Evolutionary conservation across 2,888 invertebrate genomes (phyloP).

Genomic region (Itoplectis maculator): DNA sequence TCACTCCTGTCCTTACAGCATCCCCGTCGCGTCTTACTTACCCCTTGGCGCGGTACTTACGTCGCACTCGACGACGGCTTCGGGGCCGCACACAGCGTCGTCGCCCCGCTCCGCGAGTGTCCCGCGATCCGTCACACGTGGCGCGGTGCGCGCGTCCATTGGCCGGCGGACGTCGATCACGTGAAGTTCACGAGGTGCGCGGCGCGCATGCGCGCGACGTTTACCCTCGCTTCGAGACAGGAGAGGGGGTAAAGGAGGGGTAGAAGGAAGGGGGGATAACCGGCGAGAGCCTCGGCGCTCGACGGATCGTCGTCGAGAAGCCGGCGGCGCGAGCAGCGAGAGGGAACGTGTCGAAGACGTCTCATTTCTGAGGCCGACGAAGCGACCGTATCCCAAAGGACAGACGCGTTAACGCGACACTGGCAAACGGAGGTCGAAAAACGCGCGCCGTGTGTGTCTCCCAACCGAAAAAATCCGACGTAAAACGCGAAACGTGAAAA

Average conservation of each 20-base stretch:
- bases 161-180: conserved; percentile 74
- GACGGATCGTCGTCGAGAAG: neutral
- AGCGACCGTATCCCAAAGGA: conserved; percentile 10
- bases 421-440: conserved; percentile 42
- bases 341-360: conserved; percentile 7
- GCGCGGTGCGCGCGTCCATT: conserved; percentile 55
- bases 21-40: conserved; percentile 21
- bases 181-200: conserved; percentile 79
- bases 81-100: neutral
- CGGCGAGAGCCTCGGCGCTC: neutral
- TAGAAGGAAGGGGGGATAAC: conserved; percentile 6
- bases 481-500: too few species aligned
- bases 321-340: neutral
- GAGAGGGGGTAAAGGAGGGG: too few species aligned
- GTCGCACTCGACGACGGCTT: neutral
- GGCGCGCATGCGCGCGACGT: conserved; percentile 31
- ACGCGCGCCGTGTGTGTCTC: conserved; percentile 2
- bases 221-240: conserved; percentile 35
- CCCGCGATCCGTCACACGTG: conserved; percentile 28
- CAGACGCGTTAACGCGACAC: conserved; percentile 56
- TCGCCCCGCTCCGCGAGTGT: neutral
- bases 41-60: conserved; percentile 3
- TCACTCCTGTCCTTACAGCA: neutral
- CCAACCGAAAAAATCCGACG: neutral
- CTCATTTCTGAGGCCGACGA: neutral